A percentile compares a stretch with the other conserved stretches of the same genome.
Evolutionary conservation across 2,797 vertebrate genomes (phyloP).

Genomic region (Merluccius polli): DNA sequence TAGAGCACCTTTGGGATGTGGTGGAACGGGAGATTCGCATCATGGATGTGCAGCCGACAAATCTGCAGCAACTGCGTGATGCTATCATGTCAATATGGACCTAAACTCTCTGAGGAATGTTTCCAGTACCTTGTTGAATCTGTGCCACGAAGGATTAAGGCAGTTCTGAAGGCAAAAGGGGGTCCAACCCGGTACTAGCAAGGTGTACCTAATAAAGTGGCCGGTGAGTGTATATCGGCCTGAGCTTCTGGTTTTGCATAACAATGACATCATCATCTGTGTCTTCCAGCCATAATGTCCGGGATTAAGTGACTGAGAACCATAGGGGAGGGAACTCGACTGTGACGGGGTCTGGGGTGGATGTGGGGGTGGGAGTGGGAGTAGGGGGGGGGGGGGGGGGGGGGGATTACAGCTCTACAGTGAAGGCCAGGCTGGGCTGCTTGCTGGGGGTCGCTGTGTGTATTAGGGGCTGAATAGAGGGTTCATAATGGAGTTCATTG

Average conservation of each 20-base stretch:
- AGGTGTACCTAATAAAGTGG: no score
- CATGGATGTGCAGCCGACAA: no score
- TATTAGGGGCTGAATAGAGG: slow-evolving; percentile 25
- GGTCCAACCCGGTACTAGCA: no score
- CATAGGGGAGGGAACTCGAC: slow-evolving; percentile 1
- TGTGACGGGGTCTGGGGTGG: slow-evolving; percentile 32
- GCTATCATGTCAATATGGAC: no score
- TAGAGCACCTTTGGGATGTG: no score
- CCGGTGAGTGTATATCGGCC: no score
- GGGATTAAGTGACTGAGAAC: neutral
- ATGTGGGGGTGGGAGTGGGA: neutral
- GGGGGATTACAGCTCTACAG: slow-evolving; percentile 29
- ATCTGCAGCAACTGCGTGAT: no score
- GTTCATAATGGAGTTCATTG: slow-evolving; percentile 50
- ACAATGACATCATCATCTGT: neutral
- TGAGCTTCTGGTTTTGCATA: neutral
- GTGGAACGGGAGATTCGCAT: no score
- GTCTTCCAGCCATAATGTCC: neutral
- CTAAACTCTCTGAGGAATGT: no score
- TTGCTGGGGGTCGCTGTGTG: slow-evolving; percentile 14
- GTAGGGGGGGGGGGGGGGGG: slow-evolving; percentile 2
- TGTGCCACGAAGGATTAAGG: no score
- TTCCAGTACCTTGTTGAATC: no score
- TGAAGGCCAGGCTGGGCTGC: slow-evolving; percentile 15
- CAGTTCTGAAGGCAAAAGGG: no score